phyloP scores from a whole-genome alignment of 2,888 invertebrate genomes.

The Parnassius glacialis region DNA sequence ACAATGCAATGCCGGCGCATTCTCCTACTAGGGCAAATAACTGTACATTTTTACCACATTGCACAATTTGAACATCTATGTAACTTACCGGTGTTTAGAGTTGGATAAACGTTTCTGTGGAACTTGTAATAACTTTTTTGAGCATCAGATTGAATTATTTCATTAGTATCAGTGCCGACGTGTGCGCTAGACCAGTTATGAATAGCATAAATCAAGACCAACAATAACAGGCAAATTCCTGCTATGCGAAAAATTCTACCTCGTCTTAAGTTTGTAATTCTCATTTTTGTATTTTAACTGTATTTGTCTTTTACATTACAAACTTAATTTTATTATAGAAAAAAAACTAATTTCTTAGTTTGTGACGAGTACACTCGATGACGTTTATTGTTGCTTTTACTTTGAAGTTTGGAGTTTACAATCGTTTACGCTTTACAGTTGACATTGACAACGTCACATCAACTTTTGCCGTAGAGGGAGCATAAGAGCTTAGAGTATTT shows the following conservation, averaged over 20 bases:
- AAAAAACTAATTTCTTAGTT: slow-evolving; percentile 4
- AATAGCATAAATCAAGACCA: slow-evolving; percentile 83
- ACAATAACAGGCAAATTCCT: slow-evolving; percentile 73
- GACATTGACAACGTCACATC: too few relatives aligned
- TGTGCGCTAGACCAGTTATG: slow-evolving; percentile 81
- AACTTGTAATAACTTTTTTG: slow-evolving; percentile 53
- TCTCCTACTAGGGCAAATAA: slow-evolving; percentile 39
- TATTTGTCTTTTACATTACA: slow-evolving; percentile 40
- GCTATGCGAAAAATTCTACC: slow-evolving; percentile 81
- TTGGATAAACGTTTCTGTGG: slow-evolving; percentile 65
- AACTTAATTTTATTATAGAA: slow-evolving; percentile 30
- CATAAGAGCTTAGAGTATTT: too few relatives aligned
- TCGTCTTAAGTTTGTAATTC: slow-evolving; percentile 82
- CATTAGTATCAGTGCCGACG: slow-evolving; percentile 40
- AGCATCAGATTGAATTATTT: slow-evolving; percentile 40
- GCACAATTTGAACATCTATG: slow-evolving; percentile 11
- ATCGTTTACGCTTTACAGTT: too few relatives aligned
- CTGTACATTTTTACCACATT: slow-evolving; percentile 33
- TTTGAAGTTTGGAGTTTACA: too few relatives aligned
- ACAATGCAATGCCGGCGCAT: slow-evolving; percentile 42
- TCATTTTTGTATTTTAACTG: slow-evolving; percentile 64
- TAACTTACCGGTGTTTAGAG: slow-evolving; percentile 59
- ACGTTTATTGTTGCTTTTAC: slow-evolving; percentile 18
- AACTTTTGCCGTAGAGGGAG: too few relatives aligned
- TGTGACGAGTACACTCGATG: slow-evolving; percentile 5